Base-by-base conservation (phyloP, 2,888 invertebrate genomes). In the Trypoxylon attenuatum region DNA sequence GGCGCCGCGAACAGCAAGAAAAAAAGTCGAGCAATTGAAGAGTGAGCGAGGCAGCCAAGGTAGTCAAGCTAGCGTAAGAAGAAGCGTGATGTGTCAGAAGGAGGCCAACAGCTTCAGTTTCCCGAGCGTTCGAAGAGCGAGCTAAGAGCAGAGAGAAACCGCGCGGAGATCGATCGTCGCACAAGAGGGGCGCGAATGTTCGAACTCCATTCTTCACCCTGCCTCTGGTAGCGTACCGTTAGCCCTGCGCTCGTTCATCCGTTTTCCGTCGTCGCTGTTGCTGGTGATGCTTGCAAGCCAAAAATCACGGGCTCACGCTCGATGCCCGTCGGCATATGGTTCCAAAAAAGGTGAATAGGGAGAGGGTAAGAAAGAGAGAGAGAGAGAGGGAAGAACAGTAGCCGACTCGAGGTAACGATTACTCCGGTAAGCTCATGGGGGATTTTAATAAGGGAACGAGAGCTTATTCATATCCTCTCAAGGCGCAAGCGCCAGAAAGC, bases 401-500 rank as follows among this genome's bases (percentile, higher is more conserved):
- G 60, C 42, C 29, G 22, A 56, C 51, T 58, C 33, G 52, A 45
- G 60, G 42, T 77, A 74, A 76, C 69, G 71, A 76, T 76, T 74
- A 66, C 66, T 56, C 59, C 54, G 25, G 60, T 66, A 41, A 65
- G 71, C 74, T 77, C 74, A 71, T 68, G 68, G 66, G 71, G 76
- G 77, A 82, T 81, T 84, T 83, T 84, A 83, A 81, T 81, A 82
- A 80, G 75, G 76, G 74, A 76, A 75, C 69, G 74, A 75, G 73
- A 79, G 76, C 80, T 82, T 82, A 83, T 84, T 84, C 82, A 77
- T 80, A 84, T 82, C 73, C 72, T 59, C 41, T 54, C 50, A 70
- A 33, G 58, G 79, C 85, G 84, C 84, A 69, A 69, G 85, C 84
- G 83, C 82, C 53, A 73, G 74, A 79, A 80, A 82, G 84, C 83